A percentile compares a stretch with the other conserved stretches of the same genome.
Evolutionary conservation across 2,888 invertebrate species (phyloP).

Genomic region (Microlaimidae sp.): DNA sequence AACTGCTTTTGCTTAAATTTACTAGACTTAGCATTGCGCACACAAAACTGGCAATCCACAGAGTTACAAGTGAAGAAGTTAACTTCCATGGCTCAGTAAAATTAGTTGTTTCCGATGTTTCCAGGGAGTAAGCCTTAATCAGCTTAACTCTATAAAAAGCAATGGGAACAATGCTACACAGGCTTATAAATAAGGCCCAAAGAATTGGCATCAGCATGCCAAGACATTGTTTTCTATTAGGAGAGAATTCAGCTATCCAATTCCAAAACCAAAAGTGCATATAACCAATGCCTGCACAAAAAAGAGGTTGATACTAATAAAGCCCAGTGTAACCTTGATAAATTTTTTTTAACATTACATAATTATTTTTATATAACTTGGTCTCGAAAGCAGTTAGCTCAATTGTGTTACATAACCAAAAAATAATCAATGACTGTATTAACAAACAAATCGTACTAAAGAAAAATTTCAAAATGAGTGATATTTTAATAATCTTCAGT

Average conservation of each 20-base stretch:
- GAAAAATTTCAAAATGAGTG: no score
- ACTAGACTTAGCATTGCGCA: background rate
- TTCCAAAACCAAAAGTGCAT: background rate
- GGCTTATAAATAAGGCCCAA: background rate
- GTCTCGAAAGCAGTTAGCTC: no score
- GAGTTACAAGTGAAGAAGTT: background rate
- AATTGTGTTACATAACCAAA: no score
- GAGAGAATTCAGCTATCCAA: background rate
- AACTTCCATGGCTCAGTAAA: background rate
- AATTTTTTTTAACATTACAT: no score
- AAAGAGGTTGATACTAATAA: no score
- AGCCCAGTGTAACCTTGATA: no score
- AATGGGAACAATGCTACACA: background rate
- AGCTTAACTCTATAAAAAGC: background rate
- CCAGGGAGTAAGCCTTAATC: slow-evolving; percentile 6
- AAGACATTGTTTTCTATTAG: background rate
- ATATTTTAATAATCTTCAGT: no score
- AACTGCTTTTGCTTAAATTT: background rate
- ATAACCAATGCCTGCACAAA: background rate
- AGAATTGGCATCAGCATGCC: background rate
- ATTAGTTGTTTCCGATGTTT: no score
- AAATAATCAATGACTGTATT: no score
- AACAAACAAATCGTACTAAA: no score
- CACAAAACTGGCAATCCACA: background rate
- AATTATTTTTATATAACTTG: no score